phyloP scores from a whole-genome alignment of 2,797 vertebrate genomes.

The Enteromius viviparus region DNA sequence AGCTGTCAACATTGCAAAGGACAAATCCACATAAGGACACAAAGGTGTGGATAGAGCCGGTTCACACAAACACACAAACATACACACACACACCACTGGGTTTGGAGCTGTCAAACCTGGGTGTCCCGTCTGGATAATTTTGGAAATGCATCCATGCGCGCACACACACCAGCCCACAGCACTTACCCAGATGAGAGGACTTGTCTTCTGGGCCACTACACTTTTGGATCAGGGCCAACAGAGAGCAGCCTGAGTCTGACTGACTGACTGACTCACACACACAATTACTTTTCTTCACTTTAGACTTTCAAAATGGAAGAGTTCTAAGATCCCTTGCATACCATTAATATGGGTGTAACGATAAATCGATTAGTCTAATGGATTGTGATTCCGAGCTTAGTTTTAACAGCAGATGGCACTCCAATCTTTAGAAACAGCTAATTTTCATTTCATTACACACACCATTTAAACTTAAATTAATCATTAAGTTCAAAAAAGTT shows the following conservation, averaged over 20 bases:
- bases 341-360: too few species aligned
- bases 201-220: conserved; percentile 26
- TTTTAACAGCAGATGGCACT: too few species aligned
- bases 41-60: conserved; percentile 16
- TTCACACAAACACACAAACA: conserved; percentile 2
- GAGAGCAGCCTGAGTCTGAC: conserved; percentile 19
- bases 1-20: background rate
- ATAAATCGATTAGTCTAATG: too few species aligned
- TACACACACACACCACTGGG: background rate
- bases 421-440: too few species aligned
- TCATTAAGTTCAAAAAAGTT: too few species aligned
- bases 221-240: conserved; percentile 25
- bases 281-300: background rate
- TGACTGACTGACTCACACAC: background rate
- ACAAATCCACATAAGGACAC: conserved; percentile 14
- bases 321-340: background rate
- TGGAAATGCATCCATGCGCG: conserved; percentile 9
- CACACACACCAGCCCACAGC: background rate
- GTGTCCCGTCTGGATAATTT: conserved; percentile 35
- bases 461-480: too few species aligned
- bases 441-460: too few species aligned
- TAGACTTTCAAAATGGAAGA: background rate
- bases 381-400: too few species aligned
- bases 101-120: conserved; percentile 38
- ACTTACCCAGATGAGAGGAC: conserved; percentile 42